Conservation (phyloP, 2,113 vertebrate species). For the Clarias macrocephalus region DNA sequence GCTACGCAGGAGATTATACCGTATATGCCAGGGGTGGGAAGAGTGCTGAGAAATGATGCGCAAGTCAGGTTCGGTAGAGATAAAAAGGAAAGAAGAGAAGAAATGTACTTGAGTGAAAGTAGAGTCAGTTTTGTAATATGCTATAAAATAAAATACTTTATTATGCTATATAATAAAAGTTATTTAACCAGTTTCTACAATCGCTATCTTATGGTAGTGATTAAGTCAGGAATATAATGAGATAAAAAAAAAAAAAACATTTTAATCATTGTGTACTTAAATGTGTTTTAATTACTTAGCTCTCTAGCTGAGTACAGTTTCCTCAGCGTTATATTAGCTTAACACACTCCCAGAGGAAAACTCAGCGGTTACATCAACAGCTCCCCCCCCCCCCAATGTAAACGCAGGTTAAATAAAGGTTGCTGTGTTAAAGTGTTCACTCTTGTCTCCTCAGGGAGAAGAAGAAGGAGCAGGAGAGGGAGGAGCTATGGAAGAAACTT, state of each 20-base stretch:
- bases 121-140: background rate
- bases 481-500: constrained; percentile 92
- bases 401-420: background rate
- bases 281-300: background rate
- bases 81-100: background rate
- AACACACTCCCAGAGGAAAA: background rate
- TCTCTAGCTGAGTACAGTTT: background rate
- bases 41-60: background rate
- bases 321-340: background rate
- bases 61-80: background rate
- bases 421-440: background rate
- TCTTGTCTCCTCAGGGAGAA: constrained; percentile 80
- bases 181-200: background rate
- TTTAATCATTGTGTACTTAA: background rate
- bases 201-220: too few species aligned
- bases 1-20: background rate
- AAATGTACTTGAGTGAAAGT: background rate
- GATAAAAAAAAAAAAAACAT: background rate
- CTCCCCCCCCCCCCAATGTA: too few species aligned
- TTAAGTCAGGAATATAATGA: background rate
- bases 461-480: constrained; percentile 94
- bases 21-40: background rate
- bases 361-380: background rate
- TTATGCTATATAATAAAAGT: background rate
- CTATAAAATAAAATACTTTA: background rate